Evolutionary conservation across 2,888 invertebrate species (phyloP).

Genomic region (Drepana falcataria): DNA sequence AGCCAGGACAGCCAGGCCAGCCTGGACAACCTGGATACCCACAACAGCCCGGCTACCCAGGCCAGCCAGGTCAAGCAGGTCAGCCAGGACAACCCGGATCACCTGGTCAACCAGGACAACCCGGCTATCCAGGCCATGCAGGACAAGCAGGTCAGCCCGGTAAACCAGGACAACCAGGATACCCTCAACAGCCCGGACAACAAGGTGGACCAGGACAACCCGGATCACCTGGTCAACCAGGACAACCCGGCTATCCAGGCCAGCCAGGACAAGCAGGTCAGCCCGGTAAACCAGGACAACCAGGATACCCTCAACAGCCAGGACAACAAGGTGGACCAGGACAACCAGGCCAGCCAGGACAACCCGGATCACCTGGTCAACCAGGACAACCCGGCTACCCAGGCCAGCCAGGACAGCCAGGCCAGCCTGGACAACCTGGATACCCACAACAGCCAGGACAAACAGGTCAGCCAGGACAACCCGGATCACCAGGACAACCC

Average conservation of each 20-base stretch:
- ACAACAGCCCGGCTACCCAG: no score
- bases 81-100: constrained; percentile 32
- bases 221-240: constrained; percentile 41
- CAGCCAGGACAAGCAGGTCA: constrained; percentile 32
- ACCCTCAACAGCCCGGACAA: constrained; percentile 18
- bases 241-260: constrained; percentile 28
- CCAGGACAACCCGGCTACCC: constrained; percentile 53
- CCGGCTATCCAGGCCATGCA: constrained; percentile 16
- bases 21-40: no score
- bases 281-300: constrained; percentile 6
- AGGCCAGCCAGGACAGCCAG: constrained; percentile 49
- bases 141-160: constrained; percentile 16
- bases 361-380: constrained; percentile 50
- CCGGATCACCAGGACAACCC: constrained; percentile 22
- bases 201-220: constrained; percentile 64
- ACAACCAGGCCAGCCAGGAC: no score
- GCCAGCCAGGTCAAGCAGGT: constrained; percentile 31
- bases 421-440: constrained; percentile 7
- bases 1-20: no score
- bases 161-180: constrained; percentile 17
- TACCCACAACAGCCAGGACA: constrained; percentile 25
- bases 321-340: no score
- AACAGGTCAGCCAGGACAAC: constrained; percentile 40
- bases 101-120: constrained; percentile 21
- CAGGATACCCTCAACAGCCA: no score